These are phyloP conservation scores for Notamacropus eugenii DNA, from an alignment of 2,797 vertebrate species.

Conservation along the genomic window DNA sequence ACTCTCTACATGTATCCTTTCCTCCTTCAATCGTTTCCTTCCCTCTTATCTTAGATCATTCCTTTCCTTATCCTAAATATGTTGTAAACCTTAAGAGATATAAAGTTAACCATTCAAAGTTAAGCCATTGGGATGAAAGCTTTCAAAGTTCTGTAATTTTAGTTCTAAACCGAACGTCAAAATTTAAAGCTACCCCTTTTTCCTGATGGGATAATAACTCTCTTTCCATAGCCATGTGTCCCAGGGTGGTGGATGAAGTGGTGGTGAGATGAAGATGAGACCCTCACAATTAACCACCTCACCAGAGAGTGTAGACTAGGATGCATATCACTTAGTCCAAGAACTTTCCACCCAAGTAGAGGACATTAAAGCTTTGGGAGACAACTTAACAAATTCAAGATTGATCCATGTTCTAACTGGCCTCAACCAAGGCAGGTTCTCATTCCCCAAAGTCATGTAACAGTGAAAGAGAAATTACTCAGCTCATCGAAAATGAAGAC, in stretches of 20 bases:
- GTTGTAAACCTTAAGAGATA: neutral
- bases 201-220: neutral
- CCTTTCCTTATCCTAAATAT: neutral
- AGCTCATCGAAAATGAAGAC: neutral
- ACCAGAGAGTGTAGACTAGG: neutral
- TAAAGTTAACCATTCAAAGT: neutral
- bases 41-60: neutral
- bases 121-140: neutral
- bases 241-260: neutral
- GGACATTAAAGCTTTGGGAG: neutral
- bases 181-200: neutral
- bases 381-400: neutral
- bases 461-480: neutral
- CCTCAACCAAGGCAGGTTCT: neutral
- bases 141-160: neutral
- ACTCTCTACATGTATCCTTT: neutral
- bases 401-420: neutral
- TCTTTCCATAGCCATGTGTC: neutral
- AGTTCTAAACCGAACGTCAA: neutral
- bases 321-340: neutral
- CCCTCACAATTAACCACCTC: neutral
- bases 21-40: neutral
- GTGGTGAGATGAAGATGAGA: neutral
- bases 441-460: neutral
- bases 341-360: neutral